Base-by-base conservation (phyloP, 2,113 vertebrate species). In the Ornithorhynchus anatinus region DNA sequence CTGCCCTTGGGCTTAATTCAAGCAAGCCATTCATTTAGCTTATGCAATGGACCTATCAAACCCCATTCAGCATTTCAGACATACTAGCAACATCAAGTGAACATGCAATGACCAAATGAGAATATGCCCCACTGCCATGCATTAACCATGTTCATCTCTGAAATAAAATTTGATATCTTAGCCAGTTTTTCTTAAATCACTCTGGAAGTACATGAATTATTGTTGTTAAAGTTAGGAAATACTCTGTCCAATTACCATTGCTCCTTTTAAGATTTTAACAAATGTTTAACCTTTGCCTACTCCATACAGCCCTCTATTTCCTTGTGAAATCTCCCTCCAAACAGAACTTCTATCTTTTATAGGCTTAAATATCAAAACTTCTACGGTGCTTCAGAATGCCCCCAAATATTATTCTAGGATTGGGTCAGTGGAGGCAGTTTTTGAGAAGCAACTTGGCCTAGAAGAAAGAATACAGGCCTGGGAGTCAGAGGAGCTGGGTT, bases 21-120 rank as follows among this genome's bases (percentile, higher is more conserved):
- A 93, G 92, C 92, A 94, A 93, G 93, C 91, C 93, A 94, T 93
- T 93, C 92, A 80, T 69, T 51, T 86, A 90, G 91, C 89, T 92
- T 35, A 83, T 91, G 92, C 84, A 87, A 92, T 92, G 92, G 83
- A 70, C 90, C 90, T 74, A 70, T 89, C 80, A 32, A 84, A 85
- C 44, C 88, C 87, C 60, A 81, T 72, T 81, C 62, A 84, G 60
- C 73, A 45, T 71, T 86, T 88, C 87, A 77, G 74, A 93, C 89
- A 91, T 85, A 89, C 82, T 85, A 91, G 90, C 88, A 86, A 92
- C 89, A 91, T 44, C 87, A 43, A 81, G 86, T 89, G 82, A 86
- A 87, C 91, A 94, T 94, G 92, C 92, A 92, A 91, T 89, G 92
- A 92, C 85, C 89, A 86, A 82, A 92, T 92, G 92, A 92, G 72